Conservation (phyloP, 2,113 vertebrate species). For the Psophia crepitans region DNA sequence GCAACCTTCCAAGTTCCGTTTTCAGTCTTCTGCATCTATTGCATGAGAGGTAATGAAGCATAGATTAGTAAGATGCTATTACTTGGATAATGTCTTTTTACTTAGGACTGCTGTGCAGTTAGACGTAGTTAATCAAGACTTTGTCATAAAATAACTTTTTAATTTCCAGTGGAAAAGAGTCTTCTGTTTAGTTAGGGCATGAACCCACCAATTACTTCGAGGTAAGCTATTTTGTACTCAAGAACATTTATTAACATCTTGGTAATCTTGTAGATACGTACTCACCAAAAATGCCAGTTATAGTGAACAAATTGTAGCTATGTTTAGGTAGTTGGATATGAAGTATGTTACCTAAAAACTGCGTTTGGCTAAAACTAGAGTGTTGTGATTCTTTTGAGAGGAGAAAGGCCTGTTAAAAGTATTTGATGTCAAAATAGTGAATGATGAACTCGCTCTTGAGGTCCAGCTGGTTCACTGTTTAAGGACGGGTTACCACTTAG, state of each 20-base stretch:
- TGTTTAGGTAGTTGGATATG: not conserved
- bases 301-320: not conserved
- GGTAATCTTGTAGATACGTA: not conserved
- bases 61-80: not conserved
- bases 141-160: not conserved
- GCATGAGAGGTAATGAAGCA: not conserved
- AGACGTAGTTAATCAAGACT: not conserved
- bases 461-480: not conserved
- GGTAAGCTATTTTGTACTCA: not conserved
- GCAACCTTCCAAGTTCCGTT: not conserved
- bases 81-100: not conserved
- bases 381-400: not conserved
- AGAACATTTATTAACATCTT: not conserved
- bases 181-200: not conserved
- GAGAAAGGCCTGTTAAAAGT: not conserved
- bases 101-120: not conserved
- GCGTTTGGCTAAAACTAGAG: not conserved
- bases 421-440: not conserved
- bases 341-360: not conserved
- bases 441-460: not conserved
- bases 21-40: not conserved
- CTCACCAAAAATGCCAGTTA: not conserved
- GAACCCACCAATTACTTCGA: not conserved
- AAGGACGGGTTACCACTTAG: not conserved
- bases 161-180: not conserved